Evolutionary conservation across 2,888 invertebrate species (phyloP).

Genomic region (Microctonus brassicae): DNA sequence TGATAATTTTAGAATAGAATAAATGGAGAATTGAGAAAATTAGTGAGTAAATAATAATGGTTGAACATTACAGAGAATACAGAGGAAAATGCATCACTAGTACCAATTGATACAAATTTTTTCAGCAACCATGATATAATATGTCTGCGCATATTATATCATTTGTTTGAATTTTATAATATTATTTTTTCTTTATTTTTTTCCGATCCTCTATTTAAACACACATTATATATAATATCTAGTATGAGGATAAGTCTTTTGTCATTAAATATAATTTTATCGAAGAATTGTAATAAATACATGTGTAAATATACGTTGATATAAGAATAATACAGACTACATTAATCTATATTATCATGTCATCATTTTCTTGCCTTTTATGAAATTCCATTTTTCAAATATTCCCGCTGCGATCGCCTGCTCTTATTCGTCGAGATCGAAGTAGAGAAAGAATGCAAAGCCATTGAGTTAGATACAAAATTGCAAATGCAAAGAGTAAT

Average conservation of each 20-base stretch:
- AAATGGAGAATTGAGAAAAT: background rate
- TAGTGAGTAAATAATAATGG: background rate
- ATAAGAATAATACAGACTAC: no score
- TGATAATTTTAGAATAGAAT: background rate
- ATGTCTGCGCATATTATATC: background rate
- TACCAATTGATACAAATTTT: background rate
- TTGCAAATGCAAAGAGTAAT: no score
- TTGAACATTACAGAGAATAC: slow-evolving; percentile 15
- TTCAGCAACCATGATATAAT: background rate
- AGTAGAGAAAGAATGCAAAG: no score
- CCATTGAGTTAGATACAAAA: no score
- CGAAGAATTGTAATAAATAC: no score
- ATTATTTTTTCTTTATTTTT: background rate
- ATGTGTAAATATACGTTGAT: no score
- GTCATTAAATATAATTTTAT: background rate
- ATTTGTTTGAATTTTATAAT: no score
- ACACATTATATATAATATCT: background rate
- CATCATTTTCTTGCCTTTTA: no score
- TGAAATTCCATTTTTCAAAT: no score
- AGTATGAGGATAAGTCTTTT: background rate
- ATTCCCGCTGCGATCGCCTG: no score
- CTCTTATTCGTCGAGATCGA: no score
- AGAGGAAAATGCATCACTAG: slow-evolving; percentile 32
- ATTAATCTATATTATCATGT: no score
- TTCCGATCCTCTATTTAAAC: background rate